These are phyloP conservation scores for Anguilla pacifica DNA, from an alignment of 2,797 vertebrate genomes.

Conservation along the genomic window DNA sequence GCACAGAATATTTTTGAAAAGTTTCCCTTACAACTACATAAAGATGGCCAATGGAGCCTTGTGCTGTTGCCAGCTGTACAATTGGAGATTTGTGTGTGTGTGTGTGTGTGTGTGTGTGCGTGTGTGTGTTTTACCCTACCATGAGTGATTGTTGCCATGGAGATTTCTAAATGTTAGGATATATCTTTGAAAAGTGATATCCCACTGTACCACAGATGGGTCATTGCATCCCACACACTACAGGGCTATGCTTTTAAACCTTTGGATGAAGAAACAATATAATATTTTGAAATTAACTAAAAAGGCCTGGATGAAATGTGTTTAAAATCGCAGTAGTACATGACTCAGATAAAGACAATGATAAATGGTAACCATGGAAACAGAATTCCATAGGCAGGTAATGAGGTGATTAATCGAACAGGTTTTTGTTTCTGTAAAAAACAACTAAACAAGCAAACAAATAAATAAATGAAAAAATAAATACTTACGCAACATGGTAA, in stretches of 20 bases:
- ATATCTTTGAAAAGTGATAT: constrained; percentile 35
- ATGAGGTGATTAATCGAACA: neutral
- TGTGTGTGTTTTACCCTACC: constrained; percentile 28
- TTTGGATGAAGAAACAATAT: constrained; percentile 28
- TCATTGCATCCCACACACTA: constrained; percentile 26
- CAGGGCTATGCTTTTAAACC: constrained; percentile 19
- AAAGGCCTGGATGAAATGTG: constrained; percentile 27
- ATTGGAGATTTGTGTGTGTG: neutral
- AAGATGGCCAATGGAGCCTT: neutral
- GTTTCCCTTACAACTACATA: neutral
- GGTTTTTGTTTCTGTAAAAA: neutral
- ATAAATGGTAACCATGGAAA: constrained; percentile 42
- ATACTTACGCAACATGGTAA: constrained; percentile 1
- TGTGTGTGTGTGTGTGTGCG: neutral
- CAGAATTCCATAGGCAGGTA: constrained; percentile 33
- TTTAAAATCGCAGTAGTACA: constrained; percentile 24
- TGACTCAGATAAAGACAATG: constrained; percentile 35
- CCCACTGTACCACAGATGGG: constrained; percentile 31
- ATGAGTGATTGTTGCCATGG: constrained; percentile 32
- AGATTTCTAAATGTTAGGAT: constrained; percentile 32
- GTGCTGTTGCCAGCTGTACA: constrained; percentile 23
- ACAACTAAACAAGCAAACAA: neutral
- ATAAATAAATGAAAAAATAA: neutral
- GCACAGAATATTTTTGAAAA: neutral
- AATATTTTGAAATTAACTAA: constrained; percentile 27